A percentile compares a stretch with the other conserved stretches of the same genome.
phyloP scores from a whole-genome alignment of 2,113 vertebrate species.

The Tylochromis polylepis region DNA sequence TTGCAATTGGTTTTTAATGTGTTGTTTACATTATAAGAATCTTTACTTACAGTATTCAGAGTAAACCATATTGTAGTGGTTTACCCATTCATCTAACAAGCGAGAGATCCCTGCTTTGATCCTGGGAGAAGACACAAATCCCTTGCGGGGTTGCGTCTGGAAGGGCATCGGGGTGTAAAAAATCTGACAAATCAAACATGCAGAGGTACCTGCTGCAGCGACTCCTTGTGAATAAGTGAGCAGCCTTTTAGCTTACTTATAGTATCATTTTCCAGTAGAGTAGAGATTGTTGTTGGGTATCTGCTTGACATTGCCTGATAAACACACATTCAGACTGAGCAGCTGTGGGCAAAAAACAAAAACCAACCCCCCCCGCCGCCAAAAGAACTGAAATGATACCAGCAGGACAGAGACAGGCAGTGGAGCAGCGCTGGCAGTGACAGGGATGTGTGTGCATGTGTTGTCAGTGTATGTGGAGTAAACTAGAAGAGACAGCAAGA shows the following conservation, averaged over 20 bases:
- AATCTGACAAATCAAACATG: not conserved
- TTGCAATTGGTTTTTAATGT: not conserved
- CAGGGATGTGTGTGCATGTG: slow-evolving; percentile 18
- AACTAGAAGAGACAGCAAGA: slow-evolving; percentile 44
- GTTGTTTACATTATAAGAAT: not conserved
- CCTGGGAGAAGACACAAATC: not conserved
- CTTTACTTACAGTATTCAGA: not conserved
- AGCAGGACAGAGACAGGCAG: slow-evolving; percentile 29
- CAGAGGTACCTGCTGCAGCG: not conserved
- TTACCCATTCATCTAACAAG: not conserved
- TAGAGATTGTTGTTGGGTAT: not conserved
- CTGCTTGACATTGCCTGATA: slow-evolving; percentile 22
- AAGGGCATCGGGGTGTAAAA: not conserved
- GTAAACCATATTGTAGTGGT: not conserved
- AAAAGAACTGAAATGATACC: slow-evolving; percentile 12
- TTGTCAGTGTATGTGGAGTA: slow-evolving; percentile 9
- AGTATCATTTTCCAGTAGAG: not conserved
- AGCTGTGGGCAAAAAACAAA: not conserved
- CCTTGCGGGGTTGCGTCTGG: not conserved
- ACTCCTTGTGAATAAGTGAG: not conserved
- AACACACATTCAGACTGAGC: slow-evolving; percentile 3
- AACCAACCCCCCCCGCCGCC: not conserved
- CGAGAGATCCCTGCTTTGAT: not conserved
- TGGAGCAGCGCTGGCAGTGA: slow-evolving; percentile 28
- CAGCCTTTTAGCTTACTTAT: not conserved